Evolutionary conservation across 2,797 vertebrate species (phyloP), one percentile per base, ranked within the genome.

Genomic region (Falco novaeseelandiae): DNA sequence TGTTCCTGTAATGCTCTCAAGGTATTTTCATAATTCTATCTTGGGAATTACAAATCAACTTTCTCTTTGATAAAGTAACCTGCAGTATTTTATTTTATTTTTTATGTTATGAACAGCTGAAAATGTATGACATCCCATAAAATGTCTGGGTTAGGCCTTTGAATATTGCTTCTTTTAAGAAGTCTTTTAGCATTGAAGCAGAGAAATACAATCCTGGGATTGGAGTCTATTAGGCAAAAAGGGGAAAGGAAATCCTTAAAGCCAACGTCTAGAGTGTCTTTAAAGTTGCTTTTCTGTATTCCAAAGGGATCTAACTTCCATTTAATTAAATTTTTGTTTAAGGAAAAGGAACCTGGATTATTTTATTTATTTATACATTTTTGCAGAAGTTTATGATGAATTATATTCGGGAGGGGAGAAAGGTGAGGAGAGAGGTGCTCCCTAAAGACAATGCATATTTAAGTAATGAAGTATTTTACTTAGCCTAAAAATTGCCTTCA

Each of bases 41-140:
- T 62, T 86, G 97, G 95, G 97, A 97, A 97, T 96, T 97, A 88
- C 94, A 97, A 97, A 96, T 96, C 97, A 96, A 81, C 89, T 84
- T 96, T 94, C 93, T 92, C 96, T 97, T 97, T 97, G 97, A 97
- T 97, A 97, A 92, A 96, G 84, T 94, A 97, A 97, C 90, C 90
- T 96, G 95, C 90, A 96, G 87, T 97, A 96, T 96, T 97, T 97
- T 96, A 96, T 94, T 96, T 97, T 96, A 93, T 96, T 97, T 95
- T 97, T 97, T 97, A 96, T 95, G 87, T 95, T 97, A 95, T 87
- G 93, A 97, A 95, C 95, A 97, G 95, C 93, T 95, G 96, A 97
- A 97, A 96, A 97, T 70, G 96, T 96, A 94, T 90, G 95, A 97
- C 92, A 96, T 96, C 96, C 90, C 95, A 96, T 96, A 96, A 97